phyloP scores from a whole-genome alignment of 2,797 vertebrate species.

The Galago senegalensis region DNA sequence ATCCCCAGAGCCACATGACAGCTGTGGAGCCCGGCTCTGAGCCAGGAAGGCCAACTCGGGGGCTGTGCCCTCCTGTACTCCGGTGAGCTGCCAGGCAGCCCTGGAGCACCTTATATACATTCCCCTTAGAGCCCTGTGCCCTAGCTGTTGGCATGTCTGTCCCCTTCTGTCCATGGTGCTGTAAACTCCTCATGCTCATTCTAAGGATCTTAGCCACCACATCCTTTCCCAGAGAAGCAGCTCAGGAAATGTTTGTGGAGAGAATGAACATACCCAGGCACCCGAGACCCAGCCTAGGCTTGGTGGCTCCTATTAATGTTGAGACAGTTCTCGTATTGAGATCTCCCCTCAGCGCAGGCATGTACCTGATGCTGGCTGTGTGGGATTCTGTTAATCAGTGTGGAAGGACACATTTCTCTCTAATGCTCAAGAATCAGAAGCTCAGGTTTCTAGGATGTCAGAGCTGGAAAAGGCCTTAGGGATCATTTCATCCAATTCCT shows the following conservation, averaged over 20 bases:
- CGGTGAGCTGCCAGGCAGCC: fast-evolving
- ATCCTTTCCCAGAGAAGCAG: background rate
- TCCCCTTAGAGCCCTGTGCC: background rate
- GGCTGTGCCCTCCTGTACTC: fast-evolving
- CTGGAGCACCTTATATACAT: too few relatives aligned
- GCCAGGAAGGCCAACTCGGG: background rate
- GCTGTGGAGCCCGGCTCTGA: background rate
- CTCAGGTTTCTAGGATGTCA: constrained; percentile 7
- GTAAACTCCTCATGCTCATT: background rate
- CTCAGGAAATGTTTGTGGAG: background rate
- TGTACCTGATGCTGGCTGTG: background rate
- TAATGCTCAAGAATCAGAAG: background rate
- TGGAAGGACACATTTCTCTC: background rate
- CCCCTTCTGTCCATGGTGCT: background rate
- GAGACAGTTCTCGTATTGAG: background rate
- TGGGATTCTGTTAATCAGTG: background rate
- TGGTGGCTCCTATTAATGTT: background rate
- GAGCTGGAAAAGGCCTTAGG: background rate
- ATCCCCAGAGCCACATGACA: background rate
- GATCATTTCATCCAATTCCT: background rate
- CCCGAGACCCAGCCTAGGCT: background rate
- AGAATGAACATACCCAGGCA: background rate
- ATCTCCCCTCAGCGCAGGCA: background rate
- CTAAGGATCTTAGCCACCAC: background rate
- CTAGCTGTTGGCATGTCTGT: background rate